Base-by-base conservation (phyloP, 1,140 invertebrate genomes). In the Apis laboriosa region DNA sequence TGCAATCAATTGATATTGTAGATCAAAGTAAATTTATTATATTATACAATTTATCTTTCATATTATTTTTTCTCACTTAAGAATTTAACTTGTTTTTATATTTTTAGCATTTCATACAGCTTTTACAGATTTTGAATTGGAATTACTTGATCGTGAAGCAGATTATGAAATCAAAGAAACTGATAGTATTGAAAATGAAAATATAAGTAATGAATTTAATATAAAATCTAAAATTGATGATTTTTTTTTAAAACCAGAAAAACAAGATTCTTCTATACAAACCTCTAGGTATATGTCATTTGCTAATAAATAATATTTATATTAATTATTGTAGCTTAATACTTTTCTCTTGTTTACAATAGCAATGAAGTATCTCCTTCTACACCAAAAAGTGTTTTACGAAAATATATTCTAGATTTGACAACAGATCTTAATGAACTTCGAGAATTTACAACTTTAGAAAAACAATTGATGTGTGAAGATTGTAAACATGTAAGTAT, bases 81-180 rank as follows among this genome's bases (percentile, higher is more conserved):
- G 19, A 34, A 55, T 2, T 66, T 60, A 43, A n/a, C 2, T n/a
- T 21, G 7, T 8, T 60, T 43, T 83, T 73, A 51, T 74, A 53
- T 17, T 89, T 87, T 58, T 34, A 92, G 90, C 83, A 9, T 84
- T 81, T 51, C 56, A 89, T 24, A 86, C 83, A 71, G 80, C 83
- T n/a, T 87, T 90, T 21, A 67, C 84, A 58, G 85, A 92, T 43
- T 91, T 91, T 80, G 91, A 92, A 53, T 67, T 86, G 28, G 86
- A 90, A 43, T 43, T 43, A 43, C 34, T 43, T 43, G 34, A 43
- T 43, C 34, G 34, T 43, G 34, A 43, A 43, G 34, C 34, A 43
- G 34, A 43, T 43, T 55, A 28, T 21, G 24, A 80, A 43, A 28
- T 12, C 0, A 78, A 81, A 68, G 78, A 84, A 21, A 58, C 64